Percentiles rank a stretch among this genome's conserved stretches.
Conservation (phyloP, 2,888 invertebrate species). For the Willowsia nigromaculata region DNA sequence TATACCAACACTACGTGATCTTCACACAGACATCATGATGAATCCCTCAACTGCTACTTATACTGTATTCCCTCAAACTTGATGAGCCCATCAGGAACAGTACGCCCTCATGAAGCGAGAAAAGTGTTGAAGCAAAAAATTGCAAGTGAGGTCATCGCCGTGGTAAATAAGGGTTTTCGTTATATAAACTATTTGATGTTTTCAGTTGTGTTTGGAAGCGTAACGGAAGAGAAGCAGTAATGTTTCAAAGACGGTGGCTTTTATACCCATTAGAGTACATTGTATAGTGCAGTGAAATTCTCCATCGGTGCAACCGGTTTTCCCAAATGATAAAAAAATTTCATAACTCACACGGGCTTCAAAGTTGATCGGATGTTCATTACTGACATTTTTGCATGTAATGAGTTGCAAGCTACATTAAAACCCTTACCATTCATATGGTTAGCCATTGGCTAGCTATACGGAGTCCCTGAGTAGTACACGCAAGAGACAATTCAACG, state of each 20-base stretch:
- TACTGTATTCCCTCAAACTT: background rate
- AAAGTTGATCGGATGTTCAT: background rate
- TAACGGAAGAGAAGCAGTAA: constrained; percentile 4
- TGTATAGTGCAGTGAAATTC: background rate
- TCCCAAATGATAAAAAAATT: constrained; percentile 1
- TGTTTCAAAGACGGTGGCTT: background rate
- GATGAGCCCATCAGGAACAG: background rate
- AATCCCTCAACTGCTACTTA: background rate
- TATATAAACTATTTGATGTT: background rate
- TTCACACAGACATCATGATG: background rate
- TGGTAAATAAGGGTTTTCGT: background rate
- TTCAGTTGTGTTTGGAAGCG: constrained; percentile 11
- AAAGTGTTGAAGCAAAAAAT: constrained; percentile 38
- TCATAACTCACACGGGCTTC: constrained; percentile 4
- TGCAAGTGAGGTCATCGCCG: constrained; percentile 21
- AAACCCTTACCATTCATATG: too few species aligned
- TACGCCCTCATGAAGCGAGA: background rate
- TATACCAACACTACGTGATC: background rate
- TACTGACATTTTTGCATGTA: background rate
- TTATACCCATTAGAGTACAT: background rate
- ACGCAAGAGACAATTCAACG: background rate
- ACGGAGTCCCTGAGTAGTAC: too few species aligned
- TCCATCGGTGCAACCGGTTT: constrained; percentile 27
- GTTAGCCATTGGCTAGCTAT: too few species aligned
- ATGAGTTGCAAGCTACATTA: background rate